Conservation (phyloP, 2,797 vertebrate genomes). For the Acanthurus lineatus region DNA sequence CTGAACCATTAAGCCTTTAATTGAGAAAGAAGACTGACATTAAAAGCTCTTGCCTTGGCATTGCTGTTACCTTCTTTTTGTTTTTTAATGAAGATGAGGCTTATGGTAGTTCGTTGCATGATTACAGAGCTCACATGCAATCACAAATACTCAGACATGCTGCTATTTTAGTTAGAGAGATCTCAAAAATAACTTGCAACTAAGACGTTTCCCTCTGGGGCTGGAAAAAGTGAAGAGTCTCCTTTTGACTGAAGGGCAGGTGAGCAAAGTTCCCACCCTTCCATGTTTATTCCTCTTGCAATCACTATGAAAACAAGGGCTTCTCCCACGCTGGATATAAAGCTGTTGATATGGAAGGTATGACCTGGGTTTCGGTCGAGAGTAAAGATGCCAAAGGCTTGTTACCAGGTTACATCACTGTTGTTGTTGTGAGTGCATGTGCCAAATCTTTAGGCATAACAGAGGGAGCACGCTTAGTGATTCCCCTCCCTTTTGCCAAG, state of each 20-base stretch:
- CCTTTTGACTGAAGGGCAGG: slow-evolving; percentile 81
- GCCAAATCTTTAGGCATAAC: slow-evolving; percentile 86
- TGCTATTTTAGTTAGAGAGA: slow-evolving; percentile 81
- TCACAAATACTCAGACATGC: slow-evolving; percentile 54
- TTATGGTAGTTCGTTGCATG: slow-evolving; percentile 61
- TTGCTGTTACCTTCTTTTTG: slow-evolving; percentile 69
- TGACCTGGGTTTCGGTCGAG: slow-evolving; percentile 84
- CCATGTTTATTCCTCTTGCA: slow-evolving; percentile 68
- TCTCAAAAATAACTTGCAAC: slow-evolving; percentile 79
- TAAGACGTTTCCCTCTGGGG: slow-evolving; percentile 75
- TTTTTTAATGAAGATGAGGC: slow-evolving; percentile 79
- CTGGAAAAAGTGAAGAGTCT: slow-evolving; percentile 86
- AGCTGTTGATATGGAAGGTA: slow-evolving; percentile 84
- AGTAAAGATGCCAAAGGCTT: slow-evolving; percentile 82
- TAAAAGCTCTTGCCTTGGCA: slow-evolving; percentile 83
- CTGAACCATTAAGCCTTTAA: slow-evolving; percentile 86
- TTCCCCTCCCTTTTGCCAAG: slow-evolving; percentile 83
- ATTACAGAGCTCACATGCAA: slow-evolving; percentile 65
- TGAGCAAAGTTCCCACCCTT: slow-evolving; percentile 82
- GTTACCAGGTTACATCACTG: slow-evolving; percentile 90
- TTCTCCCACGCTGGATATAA: slow-evolving; percentile 78
- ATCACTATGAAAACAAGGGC: slow-evolving; percentile 82
- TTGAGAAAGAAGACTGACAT: slow-evolving; percentile 86
- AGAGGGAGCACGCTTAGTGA: slow-evolving; percentile 81
- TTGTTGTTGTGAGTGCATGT: slow-evolving; percentile 85